Evolutionary conservation across 2,113 vertebrate genomes (phyloP).

Genomic region (Anthoscopus minutus): DNA sequence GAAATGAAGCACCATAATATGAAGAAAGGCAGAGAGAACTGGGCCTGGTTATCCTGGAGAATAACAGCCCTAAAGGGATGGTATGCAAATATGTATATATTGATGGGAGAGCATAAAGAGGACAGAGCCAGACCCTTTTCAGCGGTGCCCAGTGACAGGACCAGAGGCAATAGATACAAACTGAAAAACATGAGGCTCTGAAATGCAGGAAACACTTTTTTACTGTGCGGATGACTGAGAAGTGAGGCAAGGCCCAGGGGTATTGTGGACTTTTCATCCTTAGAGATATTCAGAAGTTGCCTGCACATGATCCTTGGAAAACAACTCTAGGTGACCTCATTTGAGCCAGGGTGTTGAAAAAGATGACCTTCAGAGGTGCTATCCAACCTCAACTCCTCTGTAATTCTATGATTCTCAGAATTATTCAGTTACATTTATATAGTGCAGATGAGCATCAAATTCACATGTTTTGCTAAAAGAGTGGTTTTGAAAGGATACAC

Average conservation of each 20-base stretch:
- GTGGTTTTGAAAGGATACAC: neutral
- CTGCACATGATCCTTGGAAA: neutral
- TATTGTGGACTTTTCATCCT: neutral
- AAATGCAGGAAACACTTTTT: neutral
- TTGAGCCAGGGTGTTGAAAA: rapidly evolving
- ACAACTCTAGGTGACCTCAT: neutral
- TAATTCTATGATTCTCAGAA: neutral
- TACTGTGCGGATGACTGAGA: neutral
- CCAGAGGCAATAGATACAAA: rapidly evolving
- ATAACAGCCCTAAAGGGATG: neutral
- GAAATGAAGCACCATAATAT: neutral
- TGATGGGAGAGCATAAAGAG: neutral
- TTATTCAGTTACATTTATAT: neutral
- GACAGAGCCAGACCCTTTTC: neutral
- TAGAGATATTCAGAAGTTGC: neutral
- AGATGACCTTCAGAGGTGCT: neutral
- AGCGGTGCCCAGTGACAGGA: neutral
- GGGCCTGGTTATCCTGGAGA: neutral
- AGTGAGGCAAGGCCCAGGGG: rapidly evolving
- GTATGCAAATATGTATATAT: neutral
- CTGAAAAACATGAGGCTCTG: neutral
- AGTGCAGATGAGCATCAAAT: neutral
- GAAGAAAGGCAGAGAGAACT: neutral
- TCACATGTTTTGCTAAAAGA: neutral
- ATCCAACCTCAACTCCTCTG: neutral